A percentile compares a stretch with the other conserved stretches of the same genome.
Conservation (phyloP, 2,888 invertebrate genomes). For the Amphiduros pacificus region DNA sequence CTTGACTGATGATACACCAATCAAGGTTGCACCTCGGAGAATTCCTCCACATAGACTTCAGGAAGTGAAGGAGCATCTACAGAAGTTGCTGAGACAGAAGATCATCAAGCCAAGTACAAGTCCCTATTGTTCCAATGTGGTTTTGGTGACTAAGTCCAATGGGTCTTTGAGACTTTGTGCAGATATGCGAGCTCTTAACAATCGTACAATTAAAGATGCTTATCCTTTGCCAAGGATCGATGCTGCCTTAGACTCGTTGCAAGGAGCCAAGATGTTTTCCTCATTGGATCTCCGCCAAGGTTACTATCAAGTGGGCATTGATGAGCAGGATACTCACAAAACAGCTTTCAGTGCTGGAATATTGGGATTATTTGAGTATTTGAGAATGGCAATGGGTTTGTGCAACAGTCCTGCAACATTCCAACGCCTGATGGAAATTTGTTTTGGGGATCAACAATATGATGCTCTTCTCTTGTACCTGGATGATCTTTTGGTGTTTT, state of each 20-base stretch:
- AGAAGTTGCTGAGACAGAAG: neutral
- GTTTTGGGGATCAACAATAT: slow-evolving; percentile 24
- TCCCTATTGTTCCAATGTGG: slow-evolving; percentile 5
- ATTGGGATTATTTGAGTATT: slow-evolving; percentile 27
- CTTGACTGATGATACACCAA: neutral
- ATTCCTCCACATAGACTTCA: neutral
- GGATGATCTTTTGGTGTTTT: slow-evolving; percentile 33
- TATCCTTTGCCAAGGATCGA: slow-evolving; percentile 27
- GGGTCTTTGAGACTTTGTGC: slow-evolving; percentile 24
- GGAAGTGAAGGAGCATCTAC: neutral
- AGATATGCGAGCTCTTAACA: slow-evolving; percentile 28
- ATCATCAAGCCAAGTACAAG: neutral
- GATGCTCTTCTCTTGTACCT: slow-evolving; percentile 27
- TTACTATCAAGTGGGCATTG: slow-evolving; percentile 35
- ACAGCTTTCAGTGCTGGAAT: slow-evolving; percentile 31
- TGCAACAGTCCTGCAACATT: slow-evolving; percentile 33
- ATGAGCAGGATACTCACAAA: slow-evolving; percentile 26
- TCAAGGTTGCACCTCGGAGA: slow-evolving; percentile 1
- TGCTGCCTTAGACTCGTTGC: slow-evolving; percentile 24
- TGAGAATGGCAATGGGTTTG: slow-evolving; percentile 27
- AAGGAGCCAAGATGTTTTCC: slow-evolving; percentile 29
- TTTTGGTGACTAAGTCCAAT: slow-evolving; percentile 24
- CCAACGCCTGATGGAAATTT: slow-evolving; percentile 31
- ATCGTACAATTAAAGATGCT: slow-evolving; percentile 24
- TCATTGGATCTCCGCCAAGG: slow-evolving; percentile 30